phyloP scores from a whole-genome alignment of 1,140 invertebrate species.

The Ylistrum balloti region DNA sequence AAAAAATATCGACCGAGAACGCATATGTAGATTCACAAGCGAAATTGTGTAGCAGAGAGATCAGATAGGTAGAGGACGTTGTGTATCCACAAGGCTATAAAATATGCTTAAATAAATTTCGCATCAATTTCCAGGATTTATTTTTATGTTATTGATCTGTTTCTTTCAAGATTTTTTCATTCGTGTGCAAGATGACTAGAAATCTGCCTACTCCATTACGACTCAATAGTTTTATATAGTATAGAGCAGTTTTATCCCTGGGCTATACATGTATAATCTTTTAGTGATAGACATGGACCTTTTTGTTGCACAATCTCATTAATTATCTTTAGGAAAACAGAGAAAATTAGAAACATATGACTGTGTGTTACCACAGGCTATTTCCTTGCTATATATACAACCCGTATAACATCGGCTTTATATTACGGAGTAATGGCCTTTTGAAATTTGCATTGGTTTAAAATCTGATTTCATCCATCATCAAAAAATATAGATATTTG shows the following conservation, averaged over 20 bases:
- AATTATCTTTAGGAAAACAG: background rate
- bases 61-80: too few species aligned
- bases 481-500: background rate
- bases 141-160: too few species aligned
- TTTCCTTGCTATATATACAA: background rate
- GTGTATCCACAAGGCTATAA: too few species aligned
- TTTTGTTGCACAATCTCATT: background rate
- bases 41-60: too few species aligned
- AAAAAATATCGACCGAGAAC: too few species aligned
- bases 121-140: too few species aligned
- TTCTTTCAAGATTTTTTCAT: too few species aligned
- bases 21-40: too few species aligned
- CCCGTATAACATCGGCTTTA: background rate
- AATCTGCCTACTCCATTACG: too few species aligned
- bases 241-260: background rate
- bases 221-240: too few species aligned
- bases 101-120: too few species aligned
- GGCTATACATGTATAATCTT: background rate
- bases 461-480: background rate
- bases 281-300: background rate
- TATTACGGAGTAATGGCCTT: background rate
- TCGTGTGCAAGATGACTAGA: too few species aligned
- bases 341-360: background rate
- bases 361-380: background rate
- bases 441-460: background rate